Base-by-base conservation (phyloP, 2,888 invertebrate genomes). In the Geotrupes spiniger region DNA sequence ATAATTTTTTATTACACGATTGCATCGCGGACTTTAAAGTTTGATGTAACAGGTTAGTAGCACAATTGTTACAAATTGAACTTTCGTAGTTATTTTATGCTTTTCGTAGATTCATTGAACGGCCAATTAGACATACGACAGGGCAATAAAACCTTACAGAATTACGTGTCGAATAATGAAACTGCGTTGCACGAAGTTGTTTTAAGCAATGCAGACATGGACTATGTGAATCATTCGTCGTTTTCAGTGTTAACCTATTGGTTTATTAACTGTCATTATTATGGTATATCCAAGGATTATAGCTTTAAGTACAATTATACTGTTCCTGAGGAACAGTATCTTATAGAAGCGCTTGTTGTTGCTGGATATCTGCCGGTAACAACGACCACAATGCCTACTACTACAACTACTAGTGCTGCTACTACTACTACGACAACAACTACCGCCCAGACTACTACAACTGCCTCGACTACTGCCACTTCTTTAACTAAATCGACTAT, bases 231-330 rank as follows among this genome's bases (percentile, higher is more conserved):
- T 11, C 68, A 65, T 16, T 72, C 76, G 45, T 78, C 82, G 2
- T 79, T 80, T 2, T 73, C 68, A 5, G 73, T 87, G 9, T 69
- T 78, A 16, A 84, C 86, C 0, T 87, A 82, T 68, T 91, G 91
- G 91, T 90, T 89, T 63, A 77, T 88, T 51, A 87, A 91, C 69
- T 91, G 91, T 63, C 72, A 76, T 42, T 84, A 83, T 62, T 76
- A 83, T 42, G 88, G 85, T 27, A 74, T 80, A 52, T 81, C 84
- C 0, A 73, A 76, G 42, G 80, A 83, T 61, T 79, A 82, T 33
- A 72, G 76, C 6, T 81, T 86, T 53, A 71, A 74, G 41, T 81
- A 81, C 59, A 84, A 82, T 51, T 91, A 87, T 64, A 75, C 77
- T 0, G 76, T 78, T 59, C 74, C 80, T 2, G 81, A 83, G 67